Evolutionary conservation across 1,140 invertebrate species (phyloP), one percentile per base, ranked within the genome.

Genomic region (Rhyacophila brunnea): DNA sequence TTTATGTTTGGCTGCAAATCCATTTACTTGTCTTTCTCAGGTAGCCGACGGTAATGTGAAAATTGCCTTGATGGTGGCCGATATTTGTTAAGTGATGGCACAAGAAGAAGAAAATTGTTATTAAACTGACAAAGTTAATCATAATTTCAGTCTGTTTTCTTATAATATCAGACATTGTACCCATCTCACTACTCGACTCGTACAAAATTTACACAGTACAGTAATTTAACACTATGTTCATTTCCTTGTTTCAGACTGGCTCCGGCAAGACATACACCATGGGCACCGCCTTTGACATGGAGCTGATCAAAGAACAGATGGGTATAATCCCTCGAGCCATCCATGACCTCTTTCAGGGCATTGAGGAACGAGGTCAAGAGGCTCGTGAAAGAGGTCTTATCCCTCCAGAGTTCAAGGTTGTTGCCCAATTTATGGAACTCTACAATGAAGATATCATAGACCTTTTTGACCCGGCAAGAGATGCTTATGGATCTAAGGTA

Each of bases 241-340:
- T n/a, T n/a, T n/a, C n/a, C n/a, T 28, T 59, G 11, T 67, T 65
- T 70, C 70, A 95, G 85, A 98, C 95, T 43, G 95, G 95, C 0
- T 94, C 91, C 15, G 97, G 96, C 0, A 99, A 99, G 81, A 99
- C 97, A 0, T 98, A 95, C 72, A 96, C 95, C 0, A 99, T 99
- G 97, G 97, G 97, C 15, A 98, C 96, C 6, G 95, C 93, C 0
- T 98, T 98, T 75, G 95, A 98, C 67, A 83, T 93, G 2, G 88
- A 91, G 55, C 73, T 85, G 4, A 79, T 81, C 17, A 83, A 87
- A 2, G 84, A 88, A 56, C 83, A 88, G 59, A 63, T 86, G 47
- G 96, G 96, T 1, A 96, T 98, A 62, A 94, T 98, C 66, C 95
- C 96, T 0, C 84, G 96, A 54, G 95, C 96, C 4, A 91, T 99